Evolutionary conservation across 2,797 vertebrate genomes (phyloP).

Genomic region (Pteropus rufus): DNA sequence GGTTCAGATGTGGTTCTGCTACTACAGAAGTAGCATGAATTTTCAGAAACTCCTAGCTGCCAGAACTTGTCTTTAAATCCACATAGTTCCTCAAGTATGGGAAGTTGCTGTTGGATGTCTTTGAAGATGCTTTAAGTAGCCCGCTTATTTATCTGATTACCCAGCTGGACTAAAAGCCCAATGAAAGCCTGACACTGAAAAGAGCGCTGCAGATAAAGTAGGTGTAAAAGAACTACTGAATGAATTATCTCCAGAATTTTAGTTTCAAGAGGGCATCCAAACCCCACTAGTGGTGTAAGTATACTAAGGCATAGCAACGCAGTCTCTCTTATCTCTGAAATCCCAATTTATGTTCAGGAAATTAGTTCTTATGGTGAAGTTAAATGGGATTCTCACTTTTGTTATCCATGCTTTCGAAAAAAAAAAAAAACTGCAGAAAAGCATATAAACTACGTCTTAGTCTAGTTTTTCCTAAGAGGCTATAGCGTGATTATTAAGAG

Average conservation of each 20-base stretch:
- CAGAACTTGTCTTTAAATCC: neutral
- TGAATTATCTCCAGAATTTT: neutral
- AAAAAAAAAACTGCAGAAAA: neutral
- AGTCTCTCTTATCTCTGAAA: conserved; percentile 13
- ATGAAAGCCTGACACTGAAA: neutral
- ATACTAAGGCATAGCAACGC: neutral
- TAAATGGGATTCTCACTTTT: conserved; percentile 7
- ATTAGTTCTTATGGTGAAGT: neutral
- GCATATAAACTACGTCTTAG: neutral
- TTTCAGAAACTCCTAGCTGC: neutral
- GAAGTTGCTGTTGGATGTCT: neutral
- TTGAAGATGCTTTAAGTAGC: neutral
- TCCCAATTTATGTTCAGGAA: neutral
- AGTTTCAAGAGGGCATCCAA: neutral
- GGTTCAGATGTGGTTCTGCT: neutral
- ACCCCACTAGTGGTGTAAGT: neutral
- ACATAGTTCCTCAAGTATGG: neutral
- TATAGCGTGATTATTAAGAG: neutral
- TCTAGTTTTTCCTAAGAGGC: neutral
- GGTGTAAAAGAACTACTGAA: neutral
- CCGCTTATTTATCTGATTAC: neutral
- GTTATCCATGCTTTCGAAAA: neutral
- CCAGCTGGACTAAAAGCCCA: neutral
- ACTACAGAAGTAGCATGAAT: neutral
- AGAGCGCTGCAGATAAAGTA: neutral